These are phyloP conservation scores for Cinara cedri DNA, from an alignment of 2,888 invertebrate genomes.

Conservation along the genomic window DNA sequence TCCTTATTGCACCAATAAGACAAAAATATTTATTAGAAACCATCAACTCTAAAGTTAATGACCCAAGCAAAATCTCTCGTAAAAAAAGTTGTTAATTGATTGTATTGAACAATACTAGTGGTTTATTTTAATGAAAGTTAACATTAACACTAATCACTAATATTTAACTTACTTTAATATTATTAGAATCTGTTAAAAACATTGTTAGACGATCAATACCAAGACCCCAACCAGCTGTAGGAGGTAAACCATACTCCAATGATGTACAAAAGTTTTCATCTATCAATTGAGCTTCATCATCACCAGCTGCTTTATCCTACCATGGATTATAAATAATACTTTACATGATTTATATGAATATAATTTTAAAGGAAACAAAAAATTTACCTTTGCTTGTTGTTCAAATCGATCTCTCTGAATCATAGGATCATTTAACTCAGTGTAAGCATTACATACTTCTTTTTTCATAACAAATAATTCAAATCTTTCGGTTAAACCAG, in stretches of 20 bases:
- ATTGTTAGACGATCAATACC: constrained; percentile 96
- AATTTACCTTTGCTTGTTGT: constrained; percentile 81
- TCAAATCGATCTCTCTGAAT: constrained; percentile 94
- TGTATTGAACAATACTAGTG: background rate
- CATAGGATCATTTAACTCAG: constrained; percentile 96
- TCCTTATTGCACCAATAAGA: too few species aligned
- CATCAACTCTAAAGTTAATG: too few species aligned
- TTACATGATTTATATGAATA: too few species aligned
- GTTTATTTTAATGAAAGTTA: background rate
- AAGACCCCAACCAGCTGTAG: constrained; percentile 99
- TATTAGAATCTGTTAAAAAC: constrained; percentile 98
- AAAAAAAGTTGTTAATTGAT: constrained; percentile 57
- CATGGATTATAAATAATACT: constrained; percentile 30
- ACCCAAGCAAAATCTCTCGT: too few species aligned
- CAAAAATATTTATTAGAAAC: too few species aligned
- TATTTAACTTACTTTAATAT: constrained; percentile 83
- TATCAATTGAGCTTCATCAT: constrained; percentile 96
- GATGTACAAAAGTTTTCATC: constrained; percentile 98
- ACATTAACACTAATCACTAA: too few species aligned
- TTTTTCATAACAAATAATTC: constrained; percentile 97
- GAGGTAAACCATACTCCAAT: constrained; percentile 96
- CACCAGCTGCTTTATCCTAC: constrained; percentile 93
- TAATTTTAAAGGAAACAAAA: background rate
- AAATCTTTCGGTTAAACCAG: constrained; percentile 94
- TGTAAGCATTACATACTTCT: constrained; percentile 98